These are phyloP conservation scores for Heliconius sara DNA, from an alignment of 2,888 invertebrate genomes.

Conservation along the genomic window DNA sequence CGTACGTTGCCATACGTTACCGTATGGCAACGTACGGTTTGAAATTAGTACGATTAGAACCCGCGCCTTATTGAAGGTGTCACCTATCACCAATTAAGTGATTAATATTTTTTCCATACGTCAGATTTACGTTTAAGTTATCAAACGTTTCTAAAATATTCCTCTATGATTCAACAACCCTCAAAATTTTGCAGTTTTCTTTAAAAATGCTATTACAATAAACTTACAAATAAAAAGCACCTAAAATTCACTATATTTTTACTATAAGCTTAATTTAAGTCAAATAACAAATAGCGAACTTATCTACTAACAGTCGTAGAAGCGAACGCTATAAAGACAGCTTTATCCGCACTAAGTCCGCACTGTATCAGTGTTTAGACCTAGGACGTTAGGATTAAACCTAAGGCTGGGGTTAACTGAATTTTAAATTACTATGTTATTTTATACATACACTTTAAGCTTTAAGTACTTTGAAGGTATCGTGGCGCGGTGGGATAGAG, in stretches of 20 bases:
- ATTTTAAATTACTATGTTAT: slow-evolving; percentile 38
- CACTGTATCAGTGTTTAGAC: slow-evolving; percentile 41
- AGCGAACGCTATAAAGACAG: slow-evolving; percentile 33
- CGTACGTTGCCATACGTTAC: too few species aligned
- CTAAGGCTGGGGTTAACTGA: slow-evolving; percentile 46
- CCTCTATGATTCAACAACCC: neutral
- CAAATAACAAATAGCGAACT: slow-evolving; percentile 32
- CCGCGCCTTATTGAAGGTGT: too few species aligned
- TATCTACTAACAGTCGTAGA: slow-evolving; percentile 30
- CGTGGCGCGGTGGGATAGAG: too few species aligned
- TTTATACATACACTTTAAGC: slow-evolving; percentile 6
- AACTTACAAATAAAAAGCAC: slow-evolving; percentile 1
- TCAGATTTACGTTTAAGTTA: neutral
- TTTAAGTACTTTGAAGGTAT: neutral
- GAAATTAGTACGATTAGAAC: too few species aligned
- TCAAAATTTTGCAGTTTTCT: neutral
- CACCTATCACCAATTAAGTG: too few species aligned
- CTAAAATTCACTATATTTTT: slow-evolving; percentile 10
- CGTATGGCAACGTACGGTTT: too few species aligned
- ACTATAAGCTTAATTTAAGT: slow-evolving; percentile 29
- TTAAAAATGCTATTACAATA: neutral
- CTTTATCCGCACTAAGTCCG: slow-evolving; percentile 41
- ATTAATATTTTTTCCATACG: neutral
- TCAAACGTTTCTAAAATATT: too few species aligned
- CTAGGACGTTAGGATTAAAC: slow-evolving; percentile 43